Evolutionary conservation across 2,888 invertebrate genomes (phyloP), one percentile per base, ranked within the genome.

Genomic region (Andrena minutula): DNA sequence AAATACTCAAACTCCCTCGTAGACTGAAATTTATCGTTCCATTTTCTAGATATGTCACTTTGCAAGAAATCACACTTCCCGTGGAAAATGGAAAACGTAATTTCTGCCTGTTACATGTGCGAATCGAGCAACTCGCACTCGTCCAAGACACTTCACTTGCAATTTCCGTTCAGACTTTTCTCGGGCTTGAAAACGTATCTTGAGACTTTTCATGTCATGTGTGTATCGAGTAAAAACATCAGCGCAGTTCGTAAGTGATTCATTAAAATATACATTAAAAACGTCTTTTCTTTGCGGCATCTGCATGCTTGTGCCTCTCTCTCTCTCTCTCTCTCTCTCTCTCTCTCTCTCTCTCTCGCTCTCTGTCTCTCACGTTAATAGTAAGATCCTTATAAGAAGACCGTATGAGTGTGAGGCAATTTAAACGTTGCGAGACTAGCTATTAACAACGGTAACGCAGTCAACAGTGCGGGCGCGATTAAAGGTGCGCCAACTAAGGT

Each of bases 361-460:
- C 51, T 35, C 12, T 53, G 10, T 72, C 26, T 53, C 49, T 49
- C 30, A 41, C 41, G 12, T 41, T 41, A 41, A 41, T 41, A 41
- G 66, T 53, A 64, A 56, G 51, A 47, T 72, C 58, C 71, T 92
- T 93, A 94, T 88, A 94, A 92, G 84, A 94, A 93, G 80, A 93
- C 93, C 71, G 94, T 92, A 85, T 93, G 94, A 69, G 94, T 94
- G 84, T 94, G 94, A 68, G 94, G 93, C 82, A 94, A 91, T 88
- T 94, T 92, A 68, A 94, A 90, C 16, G 94, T 93, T 35, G 92
- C 92, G 61, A 94, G 86, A 66, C 94, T 94, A 16, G 94, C 94
- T 60, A 94, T 85, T 26, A 94, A 85, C 51, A 95, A 89, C 63
- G 93, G 92, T 56, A 91, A 91, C 28, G 94, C 93, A 23, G 94